Evolutionary conservation across 1,140 invertebrate genomes (phyloP), one percentile per base, ranked within the genome.

Genomic region (Zaprionus inermis): DNA sequence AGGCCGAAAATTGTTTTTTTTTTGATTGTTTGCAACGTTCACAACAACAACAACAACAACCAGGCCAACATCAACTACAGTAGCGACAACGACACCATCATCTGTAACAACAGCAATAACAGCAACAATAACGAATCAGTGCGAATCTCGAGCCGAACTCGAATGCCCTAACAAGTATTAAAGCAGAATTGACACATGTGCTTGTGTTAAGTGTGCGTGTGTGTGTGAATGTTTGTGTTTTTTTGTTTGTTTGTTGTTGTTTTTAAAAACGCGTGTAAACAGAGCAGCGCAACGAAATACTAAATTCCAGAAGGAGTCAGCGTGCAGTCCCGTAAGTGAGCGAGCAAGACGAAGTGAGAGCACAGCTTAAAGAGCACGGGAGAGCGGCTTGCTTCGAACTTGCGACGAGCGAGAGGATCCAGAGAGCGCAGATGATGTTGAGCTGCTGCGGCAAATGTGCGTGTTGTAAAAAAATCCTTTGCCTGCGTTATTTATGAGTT

Each of bases 1-100:
- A 59, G 70, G 66, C 46, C 70, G 67, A 59, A 55, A 54, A 67
- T 54, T 59, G n/a, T 61, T 55, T 71, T 54, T 59, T 67, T 36
- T 67, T 67, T 67, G 46, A 60, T 54, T 67, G 64, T 59, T 68
- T 60, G 49, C 51, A 55, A 52, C 55, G 22, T 36, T 30, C 49
- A 67, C 30, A 51, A 51, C 66, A 68, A 51, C n/a, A 51, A 51
- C 49, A 72, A 38, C 59, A 44, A 67, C 44, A 44, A 32, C 30
- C 24, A 28, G 59, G 36, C 30, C 30, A 9, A 56, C 30, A 65
- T 36, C 38, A 49, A 64, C 46, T 30, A 55, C 46, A 41, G 30
- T n/a, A 46, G 28, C 52, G 22, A 32, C 16, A 34, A 34, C 41
- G 22, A 46, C 22, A 59, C 24, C 57, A 41, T 16, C 57, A 59